Evolutionary conservation across 2,113 vertebrate species (phyloP).

Genomic region (Triplophysa tibetana): DNA sequence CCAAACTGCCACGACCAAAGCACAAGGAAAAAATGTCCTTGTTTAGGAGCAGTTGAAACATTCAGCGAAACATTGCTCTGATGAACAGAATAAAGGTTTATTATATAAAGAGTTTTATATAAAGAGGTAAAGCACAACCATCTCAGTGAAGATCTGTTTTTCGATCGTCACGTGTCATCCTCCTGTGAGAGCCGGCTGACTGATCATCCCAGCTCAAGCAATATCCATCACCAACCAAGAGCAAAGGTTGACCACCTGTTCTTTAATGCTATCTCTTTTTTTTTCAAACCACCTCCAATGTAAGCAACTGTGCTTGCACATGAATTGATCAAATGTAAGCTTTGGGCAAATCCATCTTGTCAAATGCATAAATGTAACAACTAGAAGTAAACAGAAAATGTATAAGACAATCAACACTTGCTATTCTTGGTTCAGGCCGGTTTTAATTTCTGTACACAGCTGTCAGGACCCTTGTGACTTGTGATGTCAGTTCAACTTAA

Average conservation of each 20-base stretch:
- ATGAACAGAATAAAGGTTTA: conserved; percentile 22
- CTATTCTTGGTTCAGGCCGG: neutral
- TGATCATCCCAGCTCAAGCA: no score
- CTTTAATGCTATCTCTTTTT: no score
- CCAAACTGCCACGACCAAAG: conserved; percentile 6
- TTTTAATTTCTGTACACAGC: neutral
- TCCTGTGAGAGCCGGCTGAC: no score
- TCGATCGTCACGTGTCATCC: no score
- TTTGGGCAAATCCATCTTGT: neutral
- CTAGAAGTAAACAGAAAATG: no score
- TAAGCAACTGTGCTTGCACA: neutral
- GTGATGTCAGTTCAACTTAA: conserved; percentile 1
- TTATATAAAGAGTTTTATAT: neutral
- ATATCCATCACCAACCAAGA: no score
- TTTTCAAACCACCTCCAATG: no score
- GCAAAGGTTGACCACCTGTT: no score
- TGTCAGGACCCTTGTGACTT: neutral
- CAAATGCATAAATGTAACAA: no score
- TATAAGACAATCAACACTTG: neutral
- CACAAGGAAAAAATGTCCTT: neutral
- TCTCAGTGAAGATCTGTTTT: neutral
- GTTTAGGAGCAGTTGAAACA: no score
- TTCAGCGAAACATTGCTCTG: neutral
- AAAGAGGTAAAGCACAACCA: no score
- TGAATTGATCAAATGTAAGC: neutral